Evolutionary conservation across 2,888 invertebrate species (phyloP).

Genomic region (Melolontha melolontha): DNA sequence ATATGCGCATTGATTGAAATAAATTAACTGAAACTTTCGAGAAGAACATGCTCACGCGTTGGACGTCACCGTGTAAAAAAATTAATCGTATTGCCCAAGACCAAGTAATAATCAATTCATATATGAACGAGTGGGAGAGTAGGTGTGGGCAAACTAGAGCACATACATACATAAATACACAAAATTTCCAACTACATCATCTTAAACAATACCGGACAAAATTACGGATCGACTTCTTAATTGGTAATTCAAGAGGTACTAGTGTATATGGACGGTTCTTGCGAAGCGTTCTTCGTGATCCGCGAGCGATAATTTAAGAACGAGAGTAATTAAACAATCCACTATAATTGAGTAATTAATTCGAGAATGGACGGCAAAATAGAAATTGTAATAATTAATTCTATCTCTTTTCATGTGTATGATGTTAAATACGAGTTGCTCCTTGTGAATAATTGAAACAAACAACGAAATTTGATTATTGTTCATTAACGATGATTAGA

Average conservation of each 20-base stretch:
- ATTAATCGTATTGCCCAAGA: conserved; percentile 15
- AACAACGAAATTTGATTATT: too few relatives aligned
- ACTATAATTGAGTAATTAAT: conserved; percentile 40
- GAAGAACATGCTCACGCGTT: background rate
- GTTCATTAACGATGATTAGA: too few relatives aligned
- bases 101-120: background rate
- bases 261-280: background rate
- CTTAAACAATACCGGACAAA: conserved; percentile 21
- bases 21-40: conserved; percentile 8
- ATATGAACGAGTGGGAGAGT: background rate
- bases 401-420: background rate
- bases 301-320: conserved; percentile 11
- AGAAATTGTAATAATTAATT: conserved; percentile 30
- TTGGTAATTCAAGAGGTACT: conserved; percentile 15
- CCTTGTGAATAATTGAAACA: too few relatives aligned
- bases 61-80: background rate
- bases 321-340: conserved; percentile 40
- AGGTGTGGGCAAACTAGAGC: conserved; percentile 23
- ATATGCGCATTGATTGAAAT: background rate
- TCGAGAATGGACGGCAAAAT: conserved; percentile 10
- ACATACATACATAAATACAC: conserved; percentile 1
- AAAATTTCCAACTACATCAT: conserved; percentile 10
- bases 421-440: too few relatives aligned
- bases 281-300: background rate
- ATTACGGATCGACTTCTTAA: conserved; percentile 27